Percentiles rank a stretch among this genome's conserved stretches.
These are phyloP conservation scores for Danionella cerebrum DNA, from an alignment of 2,113 vertebrate genomes.

Conservation along the genomic window DNA sequence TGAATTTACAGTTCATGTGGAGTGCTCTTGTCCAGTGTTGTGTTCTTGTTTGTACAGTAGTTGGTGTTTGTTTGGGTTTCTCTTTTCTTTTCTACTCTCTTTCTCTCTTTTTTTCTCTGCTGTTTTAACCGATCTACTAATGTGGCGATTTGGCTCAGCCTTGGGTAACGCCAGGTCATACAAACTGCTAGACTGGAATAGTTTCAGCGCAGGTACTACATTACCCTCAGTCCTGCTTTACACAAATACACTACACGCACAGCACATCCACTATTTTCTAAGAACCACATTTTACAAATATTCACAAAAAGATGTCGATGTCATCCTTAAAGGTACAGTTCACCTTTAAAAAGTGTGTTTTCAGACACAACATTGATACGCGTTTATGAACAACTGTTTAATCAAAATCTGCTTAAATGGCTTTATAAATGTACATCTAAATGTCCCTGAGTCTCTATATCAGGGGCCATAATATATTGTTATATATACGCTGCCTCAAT, in stretches of 20 bases:
- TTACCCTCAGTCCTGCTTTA: conserved; percentile 73
- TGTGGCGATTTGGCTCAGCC: conserved; percentile 99
- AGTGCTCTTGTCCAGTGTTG: conserved; percentile 77
- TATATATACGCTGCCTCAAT: no score
- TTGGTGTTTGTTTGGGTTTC: conserved; percentile 58
- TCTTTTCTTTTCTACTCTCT: conserved; percentile 43
- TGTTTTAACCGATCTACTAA: conserved; percentile 96
- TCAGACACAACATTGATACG: no score
- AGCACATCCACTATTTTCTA: no score
- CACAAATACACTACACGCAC: conserved; percentile 83
- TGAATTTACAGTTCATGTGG: conserved; percentile 85
- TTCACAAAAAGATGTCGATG: no score
- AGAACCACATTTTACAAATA: no score
- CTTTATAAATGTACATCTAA: no score
- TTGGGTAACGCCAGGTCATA: conserved; percentile 99
- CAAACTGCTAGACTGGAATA: conserved; percentile 99
- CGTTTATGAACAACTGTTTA: no score
- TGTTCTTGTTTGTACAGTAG: conserved; percentile 85
- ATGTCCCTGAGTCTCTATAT: no score
- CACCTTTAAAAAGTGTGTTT: no score
- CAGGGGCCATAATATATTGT: no score
- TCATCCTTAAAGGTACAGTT: no score
- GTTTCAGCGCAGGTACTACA: conserved; percentile 99
- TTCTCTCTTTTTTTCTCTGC: conserved; percentile 65
- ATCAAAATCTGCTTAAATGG: no score